Evolutionary conservation across 1,140 invertebrate genomes (phyloP), one percentile per base, ranked within the genome.

Genomic region (Monochamus saltuarius): DNA sequence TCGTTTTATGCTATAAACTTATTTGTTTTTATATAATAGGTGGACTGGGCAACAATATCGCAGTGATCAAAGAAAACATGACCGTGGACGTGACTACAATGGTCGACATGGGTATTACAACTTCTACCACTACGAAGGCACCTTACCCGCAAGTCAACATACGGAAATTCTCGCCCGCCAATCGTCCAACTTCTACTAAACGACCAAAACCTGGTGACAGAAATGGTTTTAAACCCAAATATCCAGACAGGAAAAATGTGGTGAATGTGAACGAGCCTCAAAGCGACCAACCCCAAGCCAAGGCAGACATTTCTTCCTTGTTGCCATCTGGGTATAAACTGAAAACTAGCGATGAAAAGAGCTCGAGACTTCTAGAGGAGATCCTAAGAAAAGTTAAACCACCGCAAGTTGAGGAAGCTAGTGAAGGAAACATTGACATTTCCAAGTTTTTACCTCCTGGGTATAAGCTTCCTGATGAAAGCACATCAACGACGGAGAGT

Each of bases 151-250:
- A 62, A 59, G 76, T 84, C 4, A 62, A 62, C 49, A 86, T 88
- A 1, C 84, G 84, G 56, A 90, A 89, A 71, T 88, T 90, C 57
- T 78, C 83, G 11, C 85, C 84, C 1, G 72, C 81, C 70, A 66
- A 82, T 70, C 73, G 82, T 69, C 75, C 84, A 56, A 71, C 67
- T 40, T 73, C 73, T 19, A 82, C 81, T 14, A 74, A 53, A 56
- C 17, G 22, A n/a, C 59, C 46, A 37, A 45, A 36, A 22, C 53
- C 53, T 4, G 22, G 22, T 29, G 22, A 29, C 22, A 29, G 22
- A 29, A 29, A 29, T 6, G 22, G 22, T 29, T 29, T 29, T 6
- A 70, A 8, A 79, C 39, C 53, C 8, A 34, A 34, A 34, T 3
- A 9, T n/a, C 13, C 7, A 14, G 34, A 39, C 9, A 46, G 36